Percentiles rank a stretch among this genome's conserved stretches.
Evolutionary conservation across 2,113 vertebrate genomes (phyloP).

Genomic region (Sapayoa aenigma): DNA sequence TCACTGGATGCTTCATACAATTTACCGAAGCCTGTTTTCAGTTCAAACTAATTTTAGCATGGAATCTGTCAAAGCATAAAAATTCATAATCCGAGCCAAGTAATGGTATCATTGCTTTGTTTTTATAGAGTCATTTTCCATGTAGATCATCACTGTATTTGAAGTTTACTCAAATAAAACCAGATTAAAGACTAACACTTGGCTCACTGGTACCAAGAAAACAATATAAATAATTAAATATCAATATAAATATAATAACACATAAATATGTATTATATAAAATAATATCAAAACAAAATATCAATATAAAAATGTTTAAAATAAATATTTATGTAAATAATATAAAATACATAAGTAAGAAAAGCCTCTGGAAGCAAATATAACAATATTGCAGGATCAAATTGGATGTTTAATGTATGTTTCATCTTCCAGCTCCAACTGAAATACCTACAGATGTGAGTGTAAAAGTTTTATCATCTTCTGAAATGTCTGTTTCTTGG

Average conservation of each 20-base stretch:
- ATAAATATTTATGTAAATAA: too few relatives aligned
- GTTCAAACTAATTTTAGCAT: not conserved
- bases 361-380: not conserved
- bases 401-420: not conserved
- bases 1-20: not conserved
- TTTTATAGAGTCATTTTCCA: not conserved
- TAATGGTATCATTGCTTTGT: not conserved
- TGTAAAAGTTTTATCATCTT: slow-evolving; percentile 82
- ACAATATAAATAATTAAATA: not conserved
- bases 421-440: slow-evolving; percentile 78
- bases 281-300: too few relatives aligned
- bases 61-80: not conserved
- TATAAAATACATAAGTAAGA: not conserved
- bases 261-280: too few relatives aligned
- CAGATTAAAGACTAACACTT: not conserved
- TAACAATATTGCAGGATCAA: not conserved
- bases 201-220: not conserved
- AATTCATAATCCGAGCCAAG: not conserved
- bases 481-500: slow-evolving; percentile 87
- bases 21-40: not conserved
- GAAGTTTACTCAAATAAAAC: not conserved
- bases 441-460: slow-evolving; percentile 80
- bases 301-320: too few relatives aligned
- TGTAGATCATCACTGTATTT: not conserved
- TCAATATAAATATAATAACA: too few relatives aligned